These are phyloP conservation scores for Phallusia fumigata DNA, from an alignment of 23 tunicate genomes.

Conservation along the genomic window DNA sequence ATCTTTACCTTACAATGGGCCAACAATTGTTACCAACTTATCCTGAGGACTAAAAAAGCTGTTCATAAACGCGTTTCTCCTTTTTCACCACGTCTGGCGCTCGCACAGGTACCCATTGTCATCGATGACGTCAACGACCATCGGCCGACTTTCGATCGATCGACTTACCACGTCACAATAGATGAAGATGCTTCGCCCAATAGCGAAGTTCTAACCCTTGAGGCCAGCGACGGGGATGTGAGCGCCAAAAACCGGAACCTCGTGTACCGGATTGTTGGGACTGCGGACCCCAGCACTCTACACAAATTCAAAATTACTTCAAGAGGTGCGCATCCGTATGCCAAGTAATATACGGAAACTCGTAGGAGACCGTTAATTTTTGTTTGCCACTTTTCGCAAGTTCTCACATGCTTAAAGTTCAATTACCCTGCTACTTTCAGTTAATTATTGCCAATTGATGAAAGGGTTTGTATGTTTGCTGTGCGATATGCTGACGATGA, in stretches of 20 bases:
- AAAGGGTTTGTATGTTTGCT: too few species aligned
- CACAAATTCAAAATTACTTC: constrained; percentile 38
- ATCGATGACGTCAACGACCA: constrained; percentile 66
- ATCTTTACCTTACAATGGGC: too few species aligned
- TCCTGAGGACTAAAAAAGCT: too few species aligned
- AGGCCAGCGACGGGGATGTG: constrained; percentile 47
- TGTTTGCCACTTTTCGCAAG: too few species aligned
- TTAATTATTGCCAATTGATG: too few species aligned
- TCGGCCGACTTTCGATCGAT: constrained; percentile 30
- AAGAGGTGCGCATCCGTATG: background rate
- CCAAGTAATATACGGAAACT: too few species aligned
- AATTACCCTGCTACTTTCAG: too few species aligned
- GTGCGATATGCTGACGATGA: too few species aligned
- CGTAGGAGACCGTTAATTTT: too few species aligned
- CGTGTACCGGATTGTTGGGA: constrained; percentile 27
- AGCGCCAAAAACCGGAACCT: constrained; percentile 33
- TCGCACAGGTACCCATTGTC: constrained; percentile 25
- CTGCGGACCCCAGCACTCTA: constrained; percentile 17
- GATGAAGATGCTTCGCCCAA: constrained; percentile 34
- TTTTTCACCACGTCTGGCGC: background rate
- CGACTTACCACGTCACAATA: constrained; percentile 20
- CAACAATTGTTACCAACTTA: too few species aligned
- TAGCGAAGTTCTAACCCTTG: constrained; percentile 26
- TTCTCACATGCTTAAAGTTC: too few species aligned
- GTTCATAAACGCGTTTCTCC: too few species aligned